phyloP scores from a whole-genome alignment of 2,113 vertebrate genomes.

The western clawed frog (Xenopus tropicalis) region UCB_Xtro_10.0 CM004450.2:95013001-95013500 shows the following conservation, averaged over 20 bases:
- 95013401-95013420: conserved; percentile 60
- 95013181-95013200: conserved; percentile 25
- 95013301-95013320: conserved; percentile 70
- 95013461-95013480: conserved; percentile 49
- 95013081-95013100: background rate
- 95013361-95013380: conserved; percentile 68
- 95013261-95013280: conserved; percentile 54
- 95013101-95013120: background rate
- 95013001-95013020: too few species aligned
- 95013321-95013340: conserved; percentile 67
- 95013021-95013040: too few species aligned
- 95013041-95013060: too few species aligned
- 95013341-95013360: conserved; percentile 64
- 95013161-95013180: background rate
- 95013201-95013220: conserved; percentile 47
- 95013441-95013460: conserved; percentile 61
- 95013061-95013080: too few species aligned
- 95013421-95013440: conserved; percentile 58
- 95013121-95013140: background rate
- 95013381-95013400: conserved; percentile 59
- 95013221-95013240: conserved; percentile 57
- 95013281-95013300: conserved; percentile 65
- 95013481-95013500: conserved; percentile 28
- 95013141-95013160: conserved; percentile 11
- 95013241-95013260: conserved; percentile 50